Conservation (phyloP, 2,888 invertebrate genomes). For the Andrena minutula region DNA sequence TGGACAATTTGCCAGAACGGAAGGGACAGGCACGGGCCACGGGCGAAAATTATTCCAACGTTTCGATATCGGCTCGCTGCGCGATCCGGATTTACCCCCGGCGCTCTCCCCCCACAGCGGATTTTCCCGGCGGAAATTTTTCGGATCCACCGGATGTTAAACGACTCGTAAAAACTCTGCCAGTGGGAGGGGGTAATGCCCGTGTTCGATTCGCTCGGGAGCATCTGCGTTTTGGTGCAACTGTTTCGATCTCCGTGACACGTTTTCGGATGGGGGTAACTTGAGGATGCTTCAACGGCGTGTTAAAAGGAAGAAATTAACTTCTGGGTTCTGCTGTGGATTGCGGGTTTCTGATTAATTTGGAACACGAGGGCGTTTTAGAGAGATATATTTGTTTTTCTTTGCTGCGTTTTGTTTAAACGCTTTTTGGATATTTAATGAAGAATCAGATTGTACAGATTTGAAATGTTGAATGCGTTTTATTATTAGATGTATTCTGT, state of each 20-base stretch:
- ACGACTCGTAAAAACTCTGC: constrained; percentile 14
- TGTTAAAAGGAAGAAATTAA: neutral
- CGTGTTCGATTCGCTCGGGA: neutral
- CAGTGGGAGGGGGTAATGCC: neutral
- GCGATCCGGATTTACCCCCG: constrained; percentile 7
- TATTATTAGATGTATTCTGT: no score
- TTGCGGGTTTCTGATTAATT: no score
- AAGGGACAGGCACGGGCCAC: neutral
- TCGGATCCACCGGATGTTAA: constrained; percentile 21
- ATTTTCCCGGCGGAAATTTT: constrained; percentile 23
- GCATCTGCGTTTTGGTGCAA: neutral
- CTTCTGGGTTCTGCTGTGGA: no score
- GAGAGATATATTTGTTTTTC: no score
- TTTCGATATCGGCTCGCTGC: neutral
- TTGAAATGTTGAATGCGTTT: no score
- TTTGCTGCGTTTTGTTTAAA: no score
- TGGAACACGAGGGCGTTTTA: no score
- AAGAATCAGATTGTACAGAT: no score
- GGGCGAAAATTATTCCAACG: neutral
- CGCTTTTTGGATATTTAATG: no score
- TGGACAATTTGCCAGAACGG: neutral
- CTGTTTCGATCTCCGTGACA: neutral
- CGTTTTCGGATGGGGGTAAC: neutral
- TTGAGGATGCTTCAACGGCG: neutral
- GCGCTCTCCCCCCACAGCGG: neutral